Base-by-base conservation (phyloP, 2,113 vertebrate species). In the Burhinus bistriatus region DNA sequence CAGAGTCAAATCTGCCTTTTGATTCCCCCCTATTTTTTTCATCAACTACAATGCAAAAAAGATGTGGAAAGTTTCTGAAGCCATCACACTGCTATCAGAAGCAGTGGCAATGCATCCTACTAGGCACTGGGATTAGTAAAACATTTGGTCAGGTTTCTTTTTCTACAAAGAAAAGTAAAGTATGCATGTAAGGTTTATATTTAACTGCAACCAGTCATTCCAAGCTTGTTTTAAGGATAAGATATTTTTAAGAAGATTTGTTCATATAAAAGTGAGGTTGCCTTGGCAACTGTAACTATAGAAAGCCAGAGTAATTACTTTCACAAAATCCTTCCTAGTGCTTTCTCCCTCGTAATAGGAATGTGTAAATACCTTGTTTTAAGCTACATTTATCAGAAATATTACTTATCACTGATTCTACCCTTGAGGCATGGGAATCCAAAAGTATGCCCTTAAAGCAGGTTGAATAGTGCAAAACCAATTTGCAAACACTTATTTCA, bases 231-330 rank as follows among this genome's bases (percentile, higher is more conserved):
- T 95, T 95, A 96, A 93, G 65, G 79, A 71, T 40, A 81, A 87
- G 72, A 69, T 52, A 87, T 90, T 96, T 95, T 93, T 36, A 91
- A 90, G 69, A 85, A 86, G 78, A 95, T 92, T 59, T 78, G 57
- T 72, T 76, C 80, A 77, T 54, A 93, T 42, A 93, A 83, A 96
- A 92, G 23, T 86, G 69, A 95, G 69, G 96, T 97, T 97, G 92
- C 85, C 96, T 92, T 95, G 95, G 92, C 51, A 96, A 98, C 95
- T 65, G 68, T 90, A 89, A 94, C 76, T 94, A 89, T 30, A 90
- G 91, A 94, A 97, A 96, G 57, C 64, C 82, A 70, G 51, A 93
- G 62, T 90, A 93, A 97, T 97, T 95, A 90, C 79, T 92, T 68
- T 68, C 78, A 96, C 82, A 97, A 97, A 96, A 97, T 94, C 85